These are phyloP conservation scores for Rotaria magnacalcarata DNA, from an alignment of 2,888 invertebrate genomes.

Conservation along the genomic window DNA sequence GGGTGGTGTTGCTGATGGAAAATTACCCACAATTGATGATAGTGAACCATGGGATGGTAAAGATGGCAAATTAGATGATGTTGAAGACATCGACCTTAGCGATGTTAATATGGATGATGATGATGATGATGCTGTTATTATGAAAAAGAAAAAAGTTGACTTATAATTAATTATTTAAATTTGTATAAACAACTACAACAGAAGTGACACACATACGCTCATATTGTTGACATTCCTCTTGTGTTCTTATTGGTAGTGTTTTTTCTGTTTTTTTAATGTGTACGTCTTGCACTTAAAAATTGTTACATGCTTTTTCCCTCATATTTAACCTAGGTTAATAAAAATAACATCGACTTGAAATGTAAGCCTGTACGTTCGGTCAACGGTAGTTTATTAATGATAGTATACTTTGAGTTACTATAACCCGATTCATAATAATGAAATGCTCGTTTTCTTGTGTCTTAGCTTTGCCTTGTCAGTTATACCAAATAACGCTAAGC, in stretches of 20 bases:
- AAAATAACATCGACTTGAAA: not conserved
- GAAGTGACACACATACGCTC: not conserved
- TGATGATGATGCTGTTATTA: conserved; percentile 32
- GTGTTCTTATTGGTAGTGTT: not conserved
- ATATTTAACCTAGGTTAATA: not conserved
- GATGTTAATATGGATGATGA: conserved; percentile 46
- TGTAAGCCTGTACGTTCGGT: not conserved
- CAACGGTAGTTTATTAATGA: not conserved
- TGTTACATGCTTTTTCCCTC: not conserved
- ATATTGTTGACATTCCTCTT: not conserved
- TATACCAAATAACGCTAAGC: not conserved
- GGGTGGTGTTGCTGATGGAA: conserved; percentile 48
- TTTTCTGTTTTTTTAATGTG: not conserved
- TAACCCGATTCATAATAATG: not conserved
- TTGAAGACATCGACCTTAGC: conserved; percentile 46
- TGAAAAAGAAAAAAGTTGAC: conserved; percentile 11
- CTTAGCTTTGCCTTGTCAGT: not conserved
- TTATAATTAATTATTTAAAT: not conserved
- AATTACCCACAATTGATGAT: conserved; percentile 69
- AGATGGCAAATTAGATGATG: conserved; percentile 61
- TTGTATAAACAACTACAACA: not conserved
- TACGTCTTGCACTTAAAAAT: not conserved
- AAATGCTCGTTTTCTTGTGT: not conserved
- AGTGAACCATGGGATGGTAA: conserved; percentile 86
- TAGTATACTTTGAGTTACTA: not conserved